Evolutionary conservation across 2,888 invertebrate genomes (phyloP).

Genomic region (Catonia carolina): DNA sequence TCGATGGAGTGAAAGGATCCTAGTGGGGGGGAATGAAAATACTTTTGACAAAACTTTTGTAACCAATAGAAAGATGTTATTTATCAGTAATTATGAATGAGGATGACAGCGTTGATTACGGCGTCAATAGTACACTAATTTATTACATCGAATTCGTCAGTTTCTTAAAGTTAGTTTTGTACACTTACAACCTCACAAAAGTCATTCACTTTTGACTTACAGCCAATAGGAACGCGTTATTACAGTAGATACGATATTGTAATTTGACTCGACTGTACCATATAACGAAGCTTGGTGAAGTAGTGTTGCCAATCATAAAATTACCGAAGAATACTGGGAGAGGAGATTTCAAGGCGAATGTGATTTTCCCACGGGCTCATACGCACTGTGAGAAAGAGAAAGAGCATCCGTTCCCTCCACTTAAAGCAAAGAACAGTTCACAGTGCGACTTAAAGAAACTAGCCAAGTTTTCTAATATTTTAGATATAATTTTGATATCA

Average conservation of each 20-base stretch:
- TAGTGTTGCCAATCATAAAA: constrained; percentile 27
- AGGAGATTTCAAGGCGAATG: constrained; percentile 30
- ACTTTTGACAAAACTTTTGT: background rate
- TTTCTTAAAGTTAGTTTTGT: background rate
- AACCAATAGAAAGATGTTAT: background rate
- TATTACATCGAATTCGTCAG: background rate
- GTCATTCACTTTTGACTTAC: too few species aligned
- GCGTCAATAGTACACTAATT: background rate
- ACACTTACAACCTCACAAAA: background rate
- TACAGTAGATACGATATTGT: background rate
- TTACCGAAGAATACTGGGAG: constrained; percentile 27
- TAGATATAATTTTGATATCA: background rate
- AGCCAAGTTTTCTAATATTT: background rate
- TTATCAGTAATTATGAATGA: background rate
- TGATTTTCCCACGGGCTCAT: constrained; percentile 34
- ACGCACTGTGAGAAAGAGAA: constrained; percentile 34
- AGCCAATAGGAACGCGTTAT: background rate
- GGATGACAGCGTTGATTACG: background rate
- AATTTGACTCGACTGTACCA: too few species aligned
- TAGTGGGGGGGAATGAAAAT: constrained; percentile 7
- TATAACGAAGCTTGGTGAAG: constrained; percentile 15
- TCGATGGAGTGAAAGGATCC: background rate
- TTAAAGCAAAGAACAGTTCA: constrained; percentile 20
- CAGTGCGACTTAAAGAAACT: constrained; percentile 16
- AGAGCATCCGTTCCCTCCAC: constrained; percentile 35